A percentile compares a stretch with the other conserved stretches of the same genome.
phyloP scores from a whole-genome alignment of 1,140 invertebrate species.

The Coptotermes formosanus region DNA sequence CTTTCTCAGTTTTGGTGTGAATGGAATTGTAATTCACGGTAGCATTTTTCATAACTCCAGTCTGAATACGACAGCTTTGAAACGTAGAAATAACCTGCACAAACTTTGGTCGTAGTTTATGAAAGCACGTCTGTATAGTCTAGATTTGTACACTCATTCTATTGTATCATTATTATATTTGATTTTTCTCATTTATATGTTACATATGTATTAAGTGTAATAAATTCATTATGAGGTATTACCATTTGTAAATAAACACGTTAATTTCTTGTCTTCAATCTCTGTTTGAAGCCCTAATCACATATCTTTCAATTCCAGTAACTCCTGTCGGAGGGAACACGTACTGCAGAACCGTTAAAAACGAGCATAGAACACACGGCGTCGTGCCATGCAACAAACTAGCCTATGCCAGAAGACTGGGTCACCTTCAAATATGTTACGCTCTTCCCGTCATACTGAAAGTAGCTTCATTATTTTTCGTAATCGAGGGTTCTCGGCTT shows the following conservation, averaged over 20 bases:
- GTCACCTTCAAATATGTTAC: too few relatives aligned
- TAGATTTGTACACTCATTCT: background rate
- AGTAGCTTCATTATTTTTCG: too few relatives aligned
- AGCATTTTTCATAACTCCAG: background rate
- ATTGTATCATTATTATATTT: background rate
- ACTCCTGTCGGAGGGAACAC: too few relatives aligned
- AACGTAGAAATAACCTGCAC: background rate
- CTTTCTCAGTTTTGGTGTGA: background rate
- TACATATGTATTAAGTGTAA: background rate
- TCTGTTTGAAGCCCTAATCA: too few relatives aligned
- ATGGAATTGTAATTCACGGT: background rate
- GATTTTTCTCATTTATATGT: conserved; percentile 17
- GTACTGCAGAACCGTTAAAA: too few relatives aligned
- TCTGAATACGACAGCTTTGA: background rate
- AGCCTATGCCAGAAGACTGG: too few relatives aligned
- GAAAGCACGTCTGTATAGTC: background rate
- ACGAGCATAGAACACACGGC: too few relatives aligned
- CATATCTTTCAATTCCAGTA: too few relatives aligned
- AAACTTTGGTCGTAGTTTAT: background rate
- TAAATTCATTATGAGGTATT: background rate
- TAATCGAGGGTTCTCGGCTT: too few relatives aligned
- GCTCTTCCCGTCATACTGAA: too few relatives aligned
- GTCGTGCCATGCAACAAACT: too few relatives aligned
- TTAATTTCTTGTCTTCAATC: background rate
- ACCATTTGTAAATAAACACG: conserved; percentile 1